A percentile compares a stretch with the other conserved stretches of the same genome.
phyloP scores from a whole-genome alignment of 2,113 vertebrate species.

The Labeo catla region DNA sequence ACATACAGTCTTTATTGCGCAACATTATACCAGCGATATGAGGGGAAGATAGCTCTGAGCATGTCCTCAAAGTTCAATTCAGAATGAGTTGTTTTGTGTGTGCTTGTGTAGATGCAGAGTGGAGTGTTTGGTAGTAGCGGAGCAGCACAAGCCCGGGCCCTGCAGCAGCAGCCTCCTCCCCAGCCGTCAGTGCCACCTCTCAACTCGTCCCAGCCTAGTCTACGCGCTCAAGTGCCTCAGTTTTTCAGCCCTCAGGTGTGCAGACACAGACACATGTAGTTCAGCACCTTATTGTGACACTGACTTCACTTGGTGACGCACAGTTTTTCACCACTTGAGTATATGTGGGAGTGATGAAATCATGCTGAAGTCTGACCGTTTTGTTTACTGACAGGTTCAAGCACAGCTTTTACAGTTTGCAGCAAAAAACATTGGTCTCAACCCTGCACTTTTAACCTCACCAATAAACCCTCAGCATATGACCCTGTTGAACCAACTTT shows the following conservation, averaged over 20 bases:
- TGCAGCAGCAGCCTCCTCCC: constrained; percentile 80
- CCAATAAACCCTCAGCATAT: constrained; percentile 99
- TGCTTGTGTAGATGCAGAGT: constrained; percentile 85
- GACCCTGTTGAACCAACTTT: constrained; percentile 99
- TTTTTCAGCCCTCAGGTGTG: constrained; percentile 98
- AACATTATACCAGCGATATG: not conserved
- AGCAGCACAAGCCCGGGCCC: constrained; percentile 95
- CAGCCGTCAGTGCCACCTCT: constrained; percentile 94
- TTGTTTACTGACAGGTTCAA: constrained; percentile 86
- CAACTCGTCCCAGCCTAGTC: constrained; percentile 98
- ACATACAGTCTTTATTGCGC: not conserved
- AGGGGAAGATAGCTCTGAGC: not conserved
- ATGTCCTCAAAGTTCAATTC: not conserved
- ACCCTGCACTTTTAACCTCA: constrained; percentile 99
- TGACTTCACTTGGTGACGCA: not conserved
- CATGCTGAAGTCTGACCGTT: not conserved
- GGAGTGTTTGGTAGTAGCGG: constrained; percentile 96
- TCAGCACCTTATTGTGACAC: not conserved
- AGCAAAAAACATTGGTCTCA: constrained; percentile 99
- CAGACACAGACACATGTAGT: not conserved
- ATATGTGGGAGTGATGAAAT: not conserved
- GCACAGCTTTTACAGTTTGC: constrained; percentile 99
- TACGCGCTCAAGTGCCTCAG: constrained; percentile 99
- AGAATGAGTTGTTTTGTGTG: not conserved
- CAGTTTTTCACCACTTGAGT: not conserved